These are phyloP conservation scores for Cephus spinipes DNA, from an alignment of 2,888 invertebrate genomes.

Conservation along the genomic window DNA sequence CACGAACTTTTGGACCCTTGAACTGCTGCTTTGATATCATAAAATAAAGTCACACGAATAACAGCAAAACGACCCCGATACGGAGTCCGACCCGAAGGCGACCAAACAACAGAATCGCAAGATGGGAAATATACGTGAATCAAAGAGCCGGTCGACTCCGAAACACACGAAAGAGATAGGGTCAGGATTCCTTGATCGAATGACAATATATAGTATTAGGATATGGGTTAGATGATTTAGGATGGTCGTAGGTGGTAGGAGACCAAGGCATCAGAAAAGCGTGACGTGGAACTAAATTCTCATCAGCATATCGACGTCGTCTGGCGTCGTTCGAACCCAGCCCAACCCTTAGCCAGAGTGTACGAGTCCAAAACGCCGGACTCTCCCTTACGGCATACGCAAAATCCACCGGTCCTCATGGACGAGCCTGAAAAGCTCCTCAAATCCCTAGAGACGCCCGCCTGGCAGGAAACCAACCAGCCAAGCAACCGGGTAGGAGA, in stretches of 20 bases:
- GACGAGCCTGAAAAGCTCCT: too few relatives aligned
- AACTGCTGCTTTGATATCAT: too few relatives aligned
- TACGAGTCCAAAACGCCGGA: too few relatives aligned
- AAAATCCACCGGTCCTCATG: too few relatives aligned
- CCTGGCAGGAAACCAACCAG: too few relatives aligned
- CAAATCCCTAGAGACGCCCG: too few relatives aligned
- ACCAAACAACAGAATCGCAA: conserved; percentile 13
- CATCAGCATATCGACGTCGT: conserved; percentile 47
- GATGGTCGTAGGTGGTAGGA: background rate
- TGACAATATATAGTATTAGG: conserved; percentile 10
- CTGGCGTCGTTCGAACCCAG: background rate
- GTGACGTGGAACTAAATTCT: conserved; percentile 49
- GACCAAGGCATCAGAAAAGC: conserved; percentile 35
- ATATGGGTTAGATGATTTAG: background rate
- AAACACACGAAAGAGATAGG: background rate
- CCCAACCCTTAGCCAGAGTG: conserved; percentile 16
- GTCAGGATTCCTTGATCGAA: conserved; percentile 10
- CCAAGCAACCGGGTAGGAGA: too few relatives aligned
- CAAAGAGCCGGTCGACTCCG: conserved; percentile 18
- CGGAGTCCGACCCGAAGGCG: background rate
- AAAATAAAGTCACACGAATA: background rate
- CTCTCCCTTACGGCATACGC: too few relatives aligned
- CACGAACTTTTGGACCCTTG: too few relatives aligned
- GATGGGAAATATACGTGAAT: conserved; percentile 18
- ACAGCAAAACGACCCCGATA: conserved; percentile 15